Evolutionary conservation across 2,113 vertebrate species (phyloP), one percentile per base, ranked within the genome.

Genomic region (Atherinomorus stipes): DNA sequence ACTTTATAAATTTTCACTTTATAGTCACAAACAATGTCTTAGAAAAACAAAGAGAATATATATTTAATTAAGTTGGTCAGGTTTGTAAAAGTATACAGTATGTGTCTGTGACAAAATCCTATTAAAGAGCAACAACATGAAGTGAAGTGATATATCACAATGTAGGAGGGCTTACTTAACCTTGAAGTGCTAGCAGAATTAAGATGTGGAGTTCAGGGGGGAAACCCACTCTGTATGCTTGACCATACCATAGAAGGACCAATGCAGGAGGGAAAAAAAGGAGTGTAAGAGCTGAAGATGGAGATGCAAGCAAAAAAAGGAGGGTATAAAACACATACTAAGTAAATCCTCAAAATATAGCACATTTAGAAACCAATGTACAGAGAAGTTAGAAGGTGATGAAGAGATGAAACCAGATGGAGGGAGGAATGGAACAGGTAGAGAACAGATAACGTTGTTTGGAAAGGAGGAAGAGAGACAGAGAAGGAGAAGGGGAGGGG

Each of bases 151-250:
- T 90, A 86, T 85, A 91, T 90, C 78, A 85, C 67, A 18, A 73
- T 78, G 63, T 85, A 81, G 87, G 90, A 85, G 70, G 67, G 81
- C 76, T 92, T 89, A 91, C 81, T 90, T 92, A 91, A 91, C 90
- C 92, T 91, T 93, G 89, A 71, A 71, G 76, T 76, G 87, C 81
- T 37, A 57, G 69, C 74, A 58, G 90, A 91, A 91, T 91, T 80
- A 89, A 88, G 90, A 93, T 91, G 87, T 90, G 87, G 69, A 78
- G 79, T 87, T 90, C 80, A 76, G 80, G 79, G 61, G 74, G 67
- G 31, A 75, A 76, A 75, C 38, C 85, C 81, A 83, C 90, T 94
- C 86, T 88, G 90, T 91, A 92, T 91, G 88, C 91, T 72, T 80
- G 71, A 84, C 90, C 90, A 88, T 83, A 74, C 77, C 19, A 45